phyloP scores from a whole-genome alignment of 1,140 invertebrate genomes.

The Cydia fagiglandana region DNA sequence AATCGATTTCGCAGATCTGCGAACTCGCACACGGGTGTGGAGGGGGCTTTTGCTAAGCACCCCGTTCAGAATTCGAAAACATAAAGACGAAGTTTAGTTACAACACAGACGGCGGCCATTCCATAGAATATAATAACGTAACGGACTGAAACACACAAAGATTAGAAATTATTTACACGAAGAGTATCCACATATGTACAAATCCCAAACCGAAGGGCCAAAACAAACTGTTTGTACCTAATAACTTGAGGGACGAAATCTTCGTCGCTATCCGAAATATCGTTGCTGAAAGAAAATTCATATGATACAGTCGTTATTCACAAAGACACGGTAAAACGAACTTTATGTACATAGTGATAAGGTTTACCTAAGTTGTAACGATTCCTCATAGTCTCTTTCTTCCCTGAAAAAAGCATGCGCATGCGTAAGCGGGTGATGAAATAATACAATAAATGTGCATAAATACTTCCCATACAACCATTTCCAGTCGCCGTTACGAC shows the following conservation, averaged over 20 bases:
- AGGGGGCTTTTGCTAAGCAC: too few relatives aligned
- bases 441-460: slow-evolving; percentile 49
- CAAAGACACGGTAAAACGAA: slow-evolving; percentile 31
- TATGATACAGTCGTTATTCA: slow-evolving; percentile 52
- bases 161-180: slow-evolving; percentile 10
- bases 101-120: background rate
- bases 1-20: too few relatives aligned
- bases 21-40: too few relatives aligned
- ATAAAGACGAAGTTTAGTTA: background rate
- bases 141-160: background rate
- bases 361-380: slow-evolving; percentile 11
- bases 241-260: slow-evolving; percentile 48
- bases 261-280: slow-evolving; percentile 53
- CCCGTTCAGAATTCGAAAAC: background rate
- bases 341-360: slow-evolving; percentile 32
- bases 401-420: slow-evolving; percentile 19
- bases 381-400: background rate
- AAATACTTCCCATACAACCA: too few relatives aligned
- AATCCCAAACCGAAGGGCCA: slow-evolving; percentile 37
- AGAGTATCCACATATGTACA: slow-evolving; percentile 1
- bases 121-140: background rate
- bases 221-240: slow-evolving; percentile 54
- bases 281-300: slow-evolving; percentile 72
- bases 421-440: slow-evolving; percentile 28
- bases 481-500: too few relatives aligned